Conservation (phyloP, 2,113 vertebrate species). For the Phrynosoma platyrhinos region DNA sequence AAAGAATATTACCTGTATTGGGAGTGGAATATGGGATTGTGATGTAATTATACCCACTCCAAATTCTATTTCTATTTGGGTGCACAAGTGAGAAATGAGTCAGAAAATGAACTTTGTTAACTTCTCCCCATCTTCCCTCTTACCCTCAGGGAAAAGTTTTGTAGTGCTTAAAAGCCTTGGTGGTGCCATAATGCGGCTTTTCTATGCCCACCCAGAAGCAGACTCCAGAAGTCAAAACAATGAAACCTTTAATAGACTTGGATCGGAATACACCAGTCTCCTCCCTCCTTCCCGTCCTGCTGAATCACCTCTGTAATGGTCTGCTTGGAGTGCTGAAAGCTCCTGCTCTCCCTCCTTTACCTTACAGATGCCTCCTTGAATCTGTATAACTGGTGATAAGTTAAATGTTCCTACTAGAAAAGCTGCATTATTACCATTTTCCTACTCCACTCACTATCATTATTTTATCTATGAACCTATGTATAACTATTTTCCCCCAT, state of each 20-base stretch:
- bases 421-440: neutral
- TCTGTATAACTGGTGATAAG: neutral
- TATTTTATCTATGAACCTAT: neutral
- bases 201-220: conserved; percentile 38
- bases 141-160: conserved; percentile 8
- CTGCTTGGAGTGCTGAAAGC: conserved; percentile 28
- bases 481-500: neutral
- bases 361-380: neutral
- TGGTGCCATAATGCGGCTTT: conserved; percentile 13
- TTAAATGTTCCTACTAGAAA: neutral
- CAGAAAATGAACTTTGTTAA: conserved; percentile 23
- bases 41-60: conserved; percentile 17
- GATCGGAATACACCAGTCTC: neutral
- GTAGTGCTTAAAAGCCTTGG: conserved; percentile 16
- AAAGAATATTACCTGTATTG: neutral
- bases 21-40: neutral
- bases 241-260: conserved; percentile 4
- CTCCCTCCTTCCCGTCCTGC: neutral
- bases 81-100: conserved; percentile 20
- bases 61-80: conserved; percentile 13
- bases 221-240: conserved; percentile 43
- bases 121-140: conserved; percentile 23
- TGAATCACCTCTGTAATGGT: conserved; percentile 37
- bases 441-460: neutral
- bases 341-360: conserved; percentile 21